These are phyloP conservation scores for Spisula solida DNA, from an alignment of 2,888 invertebrate species.

Conservation along the genomic window DNA sequence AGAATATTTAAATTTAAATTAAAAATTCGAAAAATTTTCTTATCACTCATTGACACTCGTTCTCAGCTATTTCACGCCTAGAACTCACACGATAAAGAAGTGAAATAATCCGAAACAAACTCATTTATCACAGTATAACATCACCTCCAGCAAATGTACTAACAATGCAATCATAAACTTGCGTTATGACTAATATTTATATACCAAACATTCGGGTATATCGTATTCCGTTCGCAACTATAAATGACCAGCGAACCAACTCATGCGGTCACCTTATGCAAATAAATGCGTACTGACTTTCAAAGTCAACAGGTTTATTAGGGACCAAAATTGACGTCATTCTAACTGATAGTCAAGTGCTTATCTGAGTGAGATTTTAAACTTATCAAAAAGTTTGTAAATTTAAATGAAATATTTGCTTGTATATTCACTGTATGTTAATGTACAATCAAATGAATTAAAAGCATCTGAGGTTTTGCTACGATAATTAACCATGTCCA, in stretches of 20 bases:
- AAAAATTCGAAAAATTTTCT: neutral
- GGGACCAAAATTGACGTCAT: conserved; percentile 28
- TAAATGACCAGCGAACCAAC: neutral
- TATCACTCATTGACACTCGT: neutral
- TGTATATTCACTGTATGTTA: neutral
- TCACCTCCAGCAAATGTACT: neutral
- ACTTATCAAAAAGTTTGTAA: conserved; percentile 17
- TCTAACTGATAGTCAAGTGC: conserved; percentile 4
- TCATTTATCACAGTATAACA: neutral
- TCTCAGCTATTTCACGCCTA: neutral
- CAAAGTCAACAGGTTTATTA: conserved; percentile 4
- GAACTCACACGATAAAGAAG: neutral
- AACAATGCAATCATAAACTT: conserved; percentile 14
- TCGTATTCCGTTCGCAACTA: neutral
- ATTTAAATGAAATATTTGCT: neutral
- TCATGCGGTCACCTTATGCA: neutral
- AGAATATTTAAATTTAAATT: neutral
- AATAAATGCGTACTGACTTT: neutral
- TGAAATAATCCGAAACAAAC: neutral
- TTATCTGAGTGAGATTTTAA: conserved; percentile 29
- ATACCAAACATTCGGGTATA: neutral
- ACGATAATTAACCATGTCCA: conserved; percentile 11
- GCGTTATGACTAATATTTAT: conserved; percentile 17
- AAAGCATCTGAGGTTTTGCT: neutral
- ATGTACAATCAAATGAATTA: conserved; percentile 31